Conservation (phyloP, 2,113 vertebrate genomes). For the Calidris pugnax region DNA sequence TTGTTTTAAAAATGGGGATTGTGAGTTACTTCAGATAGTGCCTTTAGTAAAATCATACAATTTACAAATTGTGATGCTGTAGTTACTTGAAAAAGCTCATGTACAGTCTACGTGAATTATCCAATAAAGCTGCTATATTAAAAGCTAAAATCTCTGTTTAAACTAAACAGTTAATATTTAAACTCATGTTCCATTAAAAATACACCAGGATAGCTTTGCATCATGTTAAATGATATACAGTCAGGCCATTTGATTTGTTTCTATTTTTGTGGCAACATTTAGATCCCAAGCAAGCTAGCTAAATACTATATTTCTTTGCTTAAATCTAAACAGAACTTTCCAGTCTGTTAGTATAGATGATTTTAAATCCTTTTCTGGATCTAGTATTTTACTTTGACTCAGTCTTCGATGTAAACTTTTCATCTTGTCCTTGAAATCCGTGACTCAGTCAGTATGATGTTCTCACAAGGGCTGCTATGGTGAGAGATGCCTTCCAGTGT, state of each 20-base stretch:
- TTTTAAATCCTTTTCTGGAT: neutral
- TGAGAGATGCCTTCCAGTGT: neutral
- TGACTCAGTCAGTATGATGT: fast-evolving
- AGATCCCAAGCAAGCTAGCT: neutral
- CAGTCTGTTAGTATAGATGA: neutral
- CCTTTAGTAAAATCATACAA: neutral
- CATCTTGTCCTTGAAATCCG: neutral
- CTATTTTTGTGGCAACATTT: neutral
- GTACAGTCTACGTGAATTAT: neutral
- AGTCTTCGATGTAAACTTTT: neutral
- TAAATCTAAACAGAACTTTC: neutral
- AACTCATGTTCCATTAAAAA: constrained; percentile 2
- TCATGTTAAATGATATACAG: neutral
- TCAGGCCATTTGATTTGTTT: neutral
- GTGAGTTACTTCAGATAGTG: neutral
- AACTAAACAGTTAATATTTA: neutral
- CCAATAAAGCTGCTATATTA: neutral
- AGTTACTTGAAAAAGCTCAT: neutral
- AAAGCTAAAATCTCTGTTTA: neutral
- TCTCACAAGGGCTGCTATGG: neutral
- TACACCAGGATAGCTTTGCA: neutral
- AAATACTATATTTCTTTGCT: neutral
- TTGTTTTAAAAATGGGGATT: neutral
- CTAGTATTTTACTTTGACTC: neutral
- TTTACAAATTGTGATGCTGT: neutral